A percentile compares a stretch with the other conserved stretches of the same genome.
These are phyloP conservation scores for Himalopsyche kuldschensis DNA, from an alignment of 2,888 invertebrate species.

Conservation along the genomic window DNA sequence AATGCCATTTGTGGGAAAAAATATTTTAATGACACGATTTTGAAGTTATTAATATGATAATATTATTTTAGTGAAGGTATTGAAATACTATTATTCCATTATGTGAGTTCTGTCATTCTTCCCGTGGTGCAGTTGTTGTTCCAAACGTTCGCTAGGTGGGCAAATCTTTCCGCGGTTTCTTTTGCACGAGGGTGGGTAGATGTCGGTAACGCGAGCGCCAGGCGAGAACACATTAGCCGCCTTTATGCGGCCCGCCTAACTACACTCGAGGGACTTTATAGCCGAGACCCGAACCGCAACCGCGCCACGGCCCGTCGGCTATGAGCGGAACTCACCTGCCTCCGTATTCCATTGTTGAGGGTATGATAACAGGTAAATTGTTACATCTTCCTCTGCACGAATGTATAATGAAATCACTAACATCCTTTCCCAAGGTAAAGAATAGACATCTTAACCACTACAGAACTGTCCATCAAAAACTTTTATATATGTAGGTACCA, in stretches of 20 bases:
- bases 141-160: not conserved
- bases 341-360: not conserved
- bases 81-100: no score
- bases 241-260: conserved; percentile 25
- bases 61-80: no score
- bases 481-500: no score
- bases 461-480: no score
- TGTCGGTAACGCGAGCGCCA: conserved; percentile 5
- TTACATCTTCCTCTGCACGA: not conserved
- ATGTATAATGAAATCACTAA: not conserved
- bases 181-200: not conserved
- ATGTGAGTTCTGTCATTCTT: not conserved
- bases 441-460: no score
- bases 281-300: conserved; percentile 3
- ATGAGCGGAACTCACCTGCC: not conserved
- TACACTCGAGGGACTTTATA: conserved; percentile 26
- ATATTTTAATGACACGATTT: no score
- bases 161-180: not conserved
- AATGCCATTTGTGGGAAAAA: no score
- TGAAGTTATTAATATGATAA: no score
- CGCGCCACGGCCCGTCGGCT: not conserved
- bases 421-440: not conserved
- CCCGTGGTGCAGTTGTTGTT: not conserved
- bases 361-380: not conserved
- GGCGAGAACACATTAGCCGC: conserved; percentile 22